A percentile compares a stretch with the other conserved stretches of the same genome.
phyloP scores from a whole-genome alignment of 2,888 invertebrate species.

The Sicus ferrugineus region DNA sequence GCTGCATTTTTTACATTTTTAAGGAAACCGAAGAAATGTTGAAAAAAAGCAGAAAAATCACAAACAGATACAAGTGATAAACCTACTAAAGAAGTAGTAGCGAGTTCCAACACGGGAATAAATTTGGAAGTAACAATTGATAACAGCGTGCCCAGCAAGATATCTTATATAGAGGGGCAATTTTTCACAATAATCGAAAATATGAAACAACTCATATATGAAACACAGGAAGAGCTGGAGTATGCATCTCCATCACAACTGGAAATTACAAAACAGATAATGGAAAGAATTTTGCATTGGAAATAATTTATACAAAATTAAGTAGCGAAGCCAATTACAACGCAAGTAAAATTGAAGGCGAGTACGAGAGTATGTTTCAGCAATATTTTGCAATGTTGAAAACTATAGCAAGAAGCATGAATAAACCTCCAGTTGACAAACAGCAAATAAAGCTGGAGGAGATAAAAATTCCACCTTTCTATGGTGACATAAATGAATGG shows the following conservation, averaged over 20 bases:
- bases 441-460: neutral
- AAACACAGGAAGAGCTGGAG: neutral
- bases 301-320: neutral
- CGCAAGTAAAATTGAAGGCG: neutral
- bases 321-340: neutral
- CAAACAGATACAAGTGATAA: no score
- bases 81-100: no score
- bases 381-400: neutral
- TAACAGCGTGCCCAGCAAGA: neutral
- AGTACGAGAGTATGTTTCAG: conserved; percentile 8
- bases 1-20: neutral
- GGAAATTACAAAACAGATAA: neutral
- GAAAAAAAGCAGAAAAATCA: neutral
- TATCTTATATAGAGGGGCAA: neutral
- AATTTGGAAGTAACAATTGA: no score
- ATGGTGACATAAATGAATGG: no score
- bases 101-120: no score
- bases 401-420: neutral
- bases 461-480: conserved; percentile 3
- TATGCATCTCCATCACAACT: neutral
- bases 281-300: neutral
- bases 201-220: neutral
- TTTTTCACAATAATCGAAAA: neutral
- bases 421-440: neutral
- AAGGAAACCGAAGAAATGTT: conserved; percentile 5